phyloP scores from a whole-genome alignment of 2,888 invertebrate species.

The Perizoma flavofasciatum region DNA sequence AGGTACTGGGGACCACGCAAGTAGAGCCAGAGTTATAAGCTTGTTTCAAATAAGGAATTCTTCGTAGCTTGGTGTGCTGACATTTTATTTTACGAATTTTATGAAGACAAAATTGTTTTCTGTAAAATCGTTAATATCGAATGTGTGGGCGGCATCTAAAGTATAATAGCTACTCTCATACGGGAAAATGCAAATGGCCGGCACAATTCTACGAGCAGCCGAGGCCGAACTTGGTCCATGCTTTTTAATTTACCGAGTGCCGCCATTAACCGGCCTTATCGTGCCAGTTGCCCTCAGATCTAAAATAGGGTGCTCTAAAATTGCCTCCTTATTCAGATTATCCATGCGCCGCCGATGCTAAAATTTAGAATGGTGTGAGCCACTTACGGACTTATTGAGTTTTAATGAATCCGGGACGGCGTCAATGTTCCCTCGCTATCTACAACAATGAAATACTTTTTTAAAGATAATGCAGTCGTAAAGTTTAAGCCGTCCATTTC shows the following conservation, averaged over 20 bases:
- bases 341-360: slow-evolving; percentile 56
- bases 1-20: no score
- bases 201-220: slow-evolving; percentile 52
- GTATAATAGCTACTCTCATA: slow-evolving; percentile 48
- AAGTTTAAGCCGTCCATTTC: slow-evolving; percentile 26
- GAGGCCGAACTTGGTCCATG: slow-evolving; percentile 56
- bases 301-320: slow-evolving; percentile 63
- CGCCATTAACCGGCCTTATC: slow-evolving; percentile 66
- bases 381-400: slow-evolving; percentile 58
- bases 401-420: slow-evolving; percentile 55
- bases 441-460: slow-evolving; percentile 65
- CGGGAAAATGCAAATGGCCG: slow-evolving; percentile 62
- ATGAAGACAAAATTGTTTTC: slow-evolving; percentile 36
- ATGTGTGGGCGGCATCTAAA: slow-evolving; percentile 41
- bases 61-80: slow-evolving; percentile 6
- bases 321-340: slow-evolving; percentile 67
- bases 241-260: slow-evolving; percentile 74
- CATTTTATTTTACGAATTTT: slow-evolving; percentile 32
- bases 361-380: slow-evolving; percentile 60
- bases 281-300: slow-evolving; percentile 60
- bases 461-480: slow-evolving; percentile 38
- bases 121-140: slow-evolving; percentile 42
- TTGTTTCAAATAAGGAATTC: slow-evolving; percentile 1
- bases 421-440: slow-evolving; percentile 51
- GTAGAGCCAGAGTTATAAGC: no score